Conservation (phyloP, 2,797 vertebrate genomes). For the Hemitrygon akajei region DNA sequence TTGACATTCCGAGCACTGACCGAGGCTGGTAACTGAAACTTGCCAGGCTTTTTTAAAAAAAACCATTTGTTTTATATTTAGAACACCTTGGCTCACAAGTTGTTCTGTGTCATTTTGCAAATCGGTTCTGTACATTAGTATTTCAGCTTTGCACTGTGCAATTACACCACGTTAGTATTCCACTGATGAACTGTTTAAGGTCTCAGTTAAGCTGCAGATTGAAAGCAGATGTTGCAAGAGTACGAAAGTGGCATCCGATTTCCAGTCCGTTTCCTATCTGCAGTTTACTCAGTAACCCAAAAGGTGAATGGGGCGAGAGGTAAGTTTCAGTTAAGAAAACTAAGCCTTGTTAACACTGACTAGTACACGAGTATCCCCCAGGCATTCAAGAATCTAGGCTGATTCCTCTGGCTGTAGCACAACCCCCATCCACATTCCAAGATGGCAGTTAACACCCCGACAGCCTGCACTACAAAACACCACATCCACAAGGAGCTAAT, state of each 20-base stretch:
- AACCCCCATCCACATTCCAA: background rate
- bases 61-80: background rate
- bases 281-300: background rate
- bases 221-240: background rate
- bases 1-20: background rate
- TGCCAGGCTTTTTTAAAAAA: background rate
- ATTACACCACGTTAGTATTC: slow-evolving; percentile 13
- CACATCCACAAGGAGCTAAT: background rate
- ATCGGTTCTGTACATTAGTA: background rate
- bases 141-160: background rate
- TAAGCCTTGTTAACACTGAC: background rate
- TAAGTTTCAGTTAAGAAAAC: background rate
- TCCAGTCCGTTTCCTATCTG: background rate
- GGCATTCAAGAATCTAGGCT: background rate
- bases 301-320: background rate
- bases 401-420: background rate
- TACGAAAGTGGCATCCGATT: background rate
- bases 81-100: background rate
- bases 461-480: background rate
- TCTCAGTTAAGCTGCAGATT: background rate
- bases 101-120: background rate
- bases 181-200: background rate
- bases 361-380: background rate
- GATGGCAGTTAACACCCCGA: background rate
- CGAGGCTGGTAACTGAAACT: background rate